A percentile compares a stretch with the other conserved stretches of the same genome.
phyloP scores from a whole-genome alignment of 2,113 vertebrate genomes.

The Sceloporus tristichus region DNA sequence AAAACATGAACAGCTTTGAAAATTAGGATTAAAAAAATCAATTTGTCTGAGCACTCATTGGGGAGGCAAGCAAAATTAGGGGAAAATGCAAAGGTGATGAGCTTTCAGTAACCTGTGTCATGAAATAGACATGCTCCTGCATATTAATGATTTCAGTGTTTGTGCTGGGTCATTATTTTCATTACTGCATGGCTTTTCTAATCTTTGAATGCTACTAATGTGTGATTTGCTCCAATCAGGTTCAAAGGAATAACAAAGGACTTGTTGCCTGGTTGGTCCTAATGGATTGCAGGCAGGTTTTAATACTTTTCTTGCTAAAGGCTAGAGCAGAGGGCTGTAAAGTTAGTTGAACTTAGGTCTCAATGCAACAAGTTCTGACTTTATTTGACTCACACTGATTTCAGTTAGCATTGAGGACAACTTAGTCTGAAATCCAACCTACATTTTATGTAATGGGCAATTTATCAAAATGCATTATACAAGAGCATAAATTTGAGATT shows the following conservation, averaged over 20 bases:
- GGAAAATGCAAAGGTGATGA: slow-evolving; percentile 26
- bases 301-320: neutral
- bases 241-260: neutral
- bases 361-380: neutral
- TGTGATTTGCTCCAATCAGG: neutral
- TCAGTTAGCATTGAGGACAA: neutral
- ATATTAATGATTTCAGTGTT: slow-evolving; percentile 28
- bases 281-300: slow-evolving; percentile 1
- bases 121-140: neutral
- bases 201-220: neutral
- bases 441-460: neutral
- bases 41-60: neutral
- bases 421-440: neutral
- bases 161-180: slow-evolving; percentile 10
- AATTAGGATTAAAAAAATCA: slow-evolving; percentile 31
- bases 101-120: slow-evolving; percentile 26
- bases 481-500: neutral
- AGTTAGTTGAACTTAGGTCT: neutral
- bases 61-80: slow-evolving; percentile 34
- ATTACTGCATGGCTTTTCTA: slow-evolving; percentile 23
- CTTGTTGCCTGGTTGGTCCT: neutral
- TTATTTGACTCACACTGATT: neutral
- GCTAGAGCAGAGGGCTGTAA: neutral
- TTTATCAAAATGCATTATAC: neutral
- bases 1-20: slow-evolving; percentile 52